Conservation (phyloP, 2,888 invertebrate genomes). For the Epiblema foenella region DNA sequence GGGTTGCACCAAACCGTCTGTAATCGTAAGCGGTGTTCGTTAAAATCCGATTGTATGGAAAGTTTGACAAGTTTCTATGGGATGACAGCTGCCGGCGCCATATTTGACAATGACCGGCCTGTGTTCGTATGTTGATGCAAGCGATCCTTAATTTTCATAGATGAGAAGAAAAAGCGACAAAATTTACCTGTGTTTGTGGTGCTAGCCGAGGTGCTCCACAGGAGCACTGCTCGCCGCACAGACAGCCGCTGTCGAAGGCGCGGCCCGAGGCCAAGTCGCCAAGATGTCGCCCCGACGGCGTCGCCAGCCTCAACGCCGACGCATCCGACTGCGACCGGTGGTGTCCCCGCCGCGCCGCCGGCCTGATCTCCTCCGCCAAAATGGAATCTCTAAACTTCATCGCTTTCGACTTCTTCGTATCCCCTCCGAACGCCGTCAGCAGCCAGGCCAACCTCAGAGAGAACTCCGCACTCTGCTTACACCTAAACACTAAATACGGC, state of each 20-base stretch:
- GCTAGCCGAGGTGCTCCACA: constrained; percentile 80
- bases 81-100: too few species aligned
- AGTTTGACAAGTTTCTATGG: too few species aligned
- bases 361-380: constrained; percentile 78
- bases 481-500: constrained; percentile 84
- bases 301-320: constrained; percentile 86
- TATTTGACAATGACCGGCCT: too few species aligned
- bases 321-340: constrained; percentile 92
- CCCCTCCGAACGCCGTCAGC: constrained; percentile 96
- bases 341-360: constrained; percentile 75
- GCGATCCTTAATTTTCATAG: too few species aligned
- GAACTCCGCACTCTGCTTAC: constrained; percentile 97
- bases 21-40: too few species aligned
- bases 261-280: constrained; percentile 97
- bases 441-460: constrained; percentile 98
- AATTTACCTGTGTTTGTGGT: constrained; percentile 76
- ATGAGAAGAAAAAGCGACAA: not conserved
- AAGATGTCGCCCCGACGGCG: constrained; percentile 88
- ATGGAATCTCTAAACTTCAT: constrained; percentile 76
- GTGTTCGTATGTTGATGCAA: too few species aligned
- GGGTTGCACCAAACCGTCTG: too few species aligned
- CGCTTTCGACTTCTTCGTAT: constrained; percentile 71
- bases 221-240: constrained; percentile 92
- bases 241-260: constrained; percentile 98
- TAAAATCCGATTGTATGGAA: too few species aligned